Conservation (phyloP, 2,113 vertebrate genomes). For the Tetrax tetrax region DNA sequence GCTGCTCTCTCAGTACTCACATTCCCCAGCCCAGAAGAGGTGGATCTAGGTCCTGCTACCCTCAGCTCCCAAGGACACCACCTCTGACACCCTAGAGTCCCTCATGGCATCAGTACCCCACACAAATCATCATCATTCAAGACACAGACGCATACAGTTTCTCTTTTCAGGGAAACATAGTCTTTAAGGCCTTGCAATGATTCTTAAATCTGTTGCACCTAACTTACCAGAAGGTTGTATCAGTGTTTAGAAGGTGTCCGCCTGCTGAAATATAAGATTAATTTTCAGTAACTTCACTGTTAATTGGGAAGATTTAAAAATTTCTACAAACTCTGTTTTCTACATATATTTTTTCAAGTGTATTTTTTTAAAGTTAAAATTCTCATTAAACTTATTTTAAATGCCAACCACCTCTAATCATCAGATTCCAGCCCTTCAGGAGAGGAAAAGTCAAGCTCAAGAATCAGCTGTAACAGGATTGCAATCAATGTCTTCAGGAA, state of each 20-base stretch:
- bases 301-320: neutral
- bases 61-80: neutral
- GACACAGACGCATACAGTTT: fast-evolving
- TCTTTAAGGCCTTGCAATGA: neutral
- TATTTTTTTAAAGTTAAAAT: neutral
- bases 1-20: neutral
- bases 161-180: neutral
- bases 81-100: neutral
- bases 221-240: neutral
- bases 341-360: neutral
- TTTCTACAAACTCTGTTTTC: neutral
- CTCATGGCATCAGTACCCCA: neutral
- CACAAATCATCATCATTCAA: neutral
- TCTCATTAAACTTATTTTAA: conserved; percentile 1
- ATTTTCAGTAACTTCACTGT: neutral
- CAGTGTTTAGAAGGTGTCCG: neutral
- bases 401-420: neutral
- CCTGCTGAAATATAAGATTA: neutral
- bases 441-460: conserved; percentile 38
- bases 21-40: neutral
- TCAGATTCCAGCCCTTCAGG: neutral
- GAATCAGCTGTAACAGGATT: neutral
- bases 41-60: neutral
- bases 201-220: neutral
- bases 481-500: conserved; percentile 40